Evolutionary conservation across 2,888 invertebrate species (phyloP), one percentile per base, ranked within the genome.

Genomic region (Perizoma flavofasciatum): DNA sequence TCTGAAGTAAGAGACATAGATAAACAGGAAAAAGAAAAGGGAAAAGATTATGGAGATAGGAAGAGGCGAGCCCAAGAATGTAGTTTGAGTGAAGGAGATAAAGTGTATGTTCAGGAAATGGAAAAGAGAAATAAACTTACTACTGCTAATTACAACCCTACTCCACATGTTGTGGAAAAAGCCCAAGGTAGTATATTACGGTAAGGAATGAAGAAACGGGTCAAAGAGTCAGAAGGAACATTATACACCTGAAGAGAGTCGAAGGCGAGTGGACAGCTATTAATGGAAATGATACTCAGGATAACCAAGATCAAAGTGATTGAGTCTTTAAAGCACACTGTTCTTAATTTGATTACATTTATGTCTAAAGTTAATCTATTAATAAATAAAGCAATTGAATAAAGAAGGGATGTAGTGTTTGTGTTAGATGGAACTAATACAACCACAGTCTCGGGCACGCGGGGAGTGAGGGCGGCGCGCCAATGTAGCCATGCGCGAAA

Each of bases 21-120:
- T 7, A 6, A 45, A 45, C 10, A 45, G 32, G 7, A 32, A 4
- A 40, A 40, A 39, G 39, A n/a, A 50, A 32, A 32, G 8, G 41
- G 49, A n/a, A 50, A 33, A n/a, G 41, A 50, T 33, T 41, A 50
- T 6, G 41, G 6, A 40, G 49, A 50, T 10, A 32, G 33, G 6
- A 50, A 50, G 8, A 50, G 49, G 10, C 40, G 8, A 10, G 49
- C 41, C 3, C n/a, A 9, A 33, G 41, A 50, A 9, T 6, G 32
- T 5, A 9, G 10, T 9, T 10, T 50, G n/a, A 10, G 3, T 5
- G 11, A 4, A 6, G 49, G 41, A 41, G 49, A 50, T 22, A 49
- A 41, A n/a, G 49, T 50, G 4, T 50, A 41, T 41, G 32, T 50
- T 7, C 41, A 41, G 22, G 41, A 50, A n/a, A 4, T 32, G 45